Percentiles rank a stretch among this genome's conserved stretches.
phyloP scores from a whole-genome alignment of 2,797 vertebrate species.

The Agapornis canus region DNA sequence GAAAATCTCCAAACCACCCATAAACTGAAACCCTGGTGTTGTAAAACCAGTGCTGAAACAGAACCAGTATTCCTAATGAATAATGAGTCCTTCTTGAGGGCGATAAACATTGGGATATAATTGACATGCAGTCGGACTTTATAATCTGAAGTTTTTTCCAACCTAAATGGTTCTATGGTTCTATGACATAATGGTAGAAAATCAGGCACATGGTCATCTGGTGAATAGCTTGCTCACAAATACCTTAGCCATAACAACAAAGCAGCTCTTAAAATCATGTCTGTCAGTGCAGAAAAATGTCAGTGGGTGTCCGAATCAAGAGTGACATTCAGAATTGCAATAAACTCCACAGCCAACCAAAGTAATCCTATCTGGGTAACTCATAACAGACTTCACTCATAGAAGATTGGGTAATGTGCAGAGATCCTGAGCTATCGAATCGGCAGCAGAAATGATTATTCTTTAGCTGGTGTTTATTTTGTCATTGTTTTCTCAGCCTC shows the following conservation, averaged over 20 bases:
- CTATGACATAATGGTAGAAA: not conserved
- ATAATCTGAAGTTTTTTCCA: not conserved
- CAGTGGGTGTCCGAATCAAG: not conserved
- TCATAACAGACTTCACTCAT: not conserved
- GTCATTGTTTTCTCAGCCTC: conserved; percentile 48
- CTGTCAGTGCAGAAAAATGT: not conserved
- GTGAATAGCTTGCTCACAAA: not conserved
- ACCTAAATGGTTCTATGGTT: not conserved
- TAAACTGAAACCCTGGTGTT: not conserved
- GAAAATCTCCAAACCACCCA: rapidly evolving
- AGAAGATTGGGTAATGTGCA: not conserved
- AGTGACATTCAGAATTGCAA: not conserved
- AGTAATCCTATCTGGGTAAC: not conserved
- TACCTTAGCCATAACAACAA: not conserved
- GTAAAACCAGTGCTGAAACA: not conserved
- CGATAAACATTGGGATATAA: not conserved
- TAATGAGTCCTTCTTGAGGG: not conserved
- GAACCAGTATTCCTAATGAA: not conserved
- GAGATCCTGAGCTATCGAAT: conserved; percentile 24
- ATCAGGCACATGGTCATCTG: not conserved
- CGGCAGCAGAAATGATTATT: not conserved
- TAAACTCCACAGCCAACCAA: not conserved
- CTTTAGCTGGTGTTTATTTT: conserved; percentile 45
- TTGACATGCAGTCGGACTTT: not conserved
- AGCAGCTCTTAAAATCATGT: not conserved